Percentiles rank a stretch among this genome's conserved stretches.
Conservation (phyloP, 2,113 vertebrate species). For the Empidonax alnorum region DNA sequence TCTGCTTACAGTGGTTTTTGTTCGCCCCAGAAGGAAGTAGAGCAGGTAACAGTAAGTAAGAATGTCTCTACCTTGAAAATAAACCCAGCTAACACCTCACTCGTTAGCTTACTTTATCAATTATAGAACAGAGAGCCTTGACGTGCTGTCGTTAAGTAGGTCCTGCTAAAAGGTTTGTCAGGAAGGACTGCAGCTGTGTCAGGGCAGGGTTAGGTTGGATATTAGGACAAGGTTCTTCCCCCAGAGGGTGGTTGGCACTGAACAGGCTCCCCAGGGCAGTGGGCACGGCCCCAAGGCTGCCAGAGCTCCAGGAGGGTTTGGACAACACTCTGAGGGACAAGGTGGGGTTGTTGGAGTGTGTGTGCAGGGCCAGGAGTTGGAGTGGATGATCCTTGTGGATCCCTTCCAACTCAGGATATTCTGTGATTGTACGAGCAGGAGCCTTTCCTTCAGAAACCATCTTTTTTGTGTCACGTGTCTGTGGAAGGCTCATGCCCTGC, state of each 20-base stretch:
- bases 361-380: background rate
- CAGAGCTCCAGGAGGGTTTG: background rate
- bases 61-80: constrained; percentile 21
- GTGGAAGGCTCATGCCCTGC: background rate
- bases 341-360: background rate
- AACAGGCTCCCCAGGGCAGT: background rate
- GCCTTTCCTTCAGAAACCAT: background rate
- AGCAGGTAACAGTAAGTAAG: background rate
- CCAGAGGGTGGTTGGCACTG: background rate
- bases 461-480: background rate
- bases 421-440: background rate
- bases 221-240: background rate
- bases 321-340: fast-evolving
- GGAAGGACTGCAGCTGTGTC: background rate
- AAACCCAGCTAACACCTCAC: constrained; percentile 3
- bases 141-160: background rate
- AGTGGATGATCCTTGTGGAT: background rate
- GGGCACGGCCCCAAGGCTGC: fast-evolving
- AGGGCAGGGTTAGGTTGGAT: background rate
- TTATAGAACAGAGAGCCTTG: background rate
- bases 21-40: background rate
- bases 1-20: background rate
- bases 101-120: background rate
- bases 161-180: background rate
- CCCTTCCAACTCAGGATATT: background rate